Evolutionary conservation across 2,888 invertebrate genomes (phyloP).

Genomic region (Chrysodeixis includens): DNA sequence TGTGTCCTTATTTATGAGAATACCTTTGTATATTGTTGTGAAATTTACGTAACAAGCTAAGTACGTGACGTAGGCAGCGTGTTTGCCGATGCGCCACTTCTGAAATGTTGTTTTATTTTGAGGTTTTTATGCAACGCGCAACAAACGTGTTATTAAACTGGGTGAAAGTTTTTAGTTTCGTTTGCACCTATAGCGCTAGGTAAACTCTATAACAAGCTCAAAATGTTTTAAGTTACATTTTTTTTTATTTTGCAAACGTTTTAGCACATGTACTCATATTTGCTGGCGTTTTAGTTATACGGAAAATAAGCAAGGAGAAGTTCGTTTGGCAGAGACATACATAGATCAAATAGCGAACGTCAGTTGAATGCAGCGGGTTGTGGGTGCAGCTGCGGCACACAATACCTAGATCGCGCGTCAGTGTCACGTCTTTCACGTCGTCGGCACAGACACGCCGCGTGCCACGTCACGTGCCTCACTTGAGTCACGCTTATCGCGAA

Average conservation of each 20-base stretch:
- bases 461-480: conserved; percentile 31
- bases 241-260: neutral
- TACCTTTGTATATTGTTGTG: conserved; percentile 64
- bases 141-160: conserved; percentile 38
- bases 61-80: conserved; percentile 20
- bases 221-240: conserved; percentile 17
- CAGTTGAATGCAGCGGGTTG: conserved; percentile 34
- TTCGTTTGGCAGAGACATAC: conserved; percentile 10
- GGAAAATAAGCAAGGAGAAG: conserved; percentile 17
- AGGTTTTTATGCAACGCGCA: conserved; percentile 23
- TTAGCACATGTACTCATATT: too few species aligned
- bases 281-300: neutral
- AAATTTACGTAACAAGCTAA: conserved; percentile 59
- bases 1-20: conserved; percentile 68
- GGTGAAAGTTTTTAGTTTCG: conserved; percentile 22
- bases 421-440: conserved; percentile 46
- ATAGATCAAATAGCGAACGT: conserved; percentile 26
- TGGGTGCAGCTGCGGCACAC: conserved; percentile 27
- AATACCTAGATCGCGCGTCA: conserved; percentile 30
- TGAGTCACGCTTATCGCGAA: conserved; percentile 37
- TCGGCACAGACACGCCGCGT: conserved; percentile 28
- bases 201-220: conserved; percentile 25
- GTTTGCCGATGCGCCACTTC: conserved; percentile 21
- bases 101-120: conserved; percentile 30
- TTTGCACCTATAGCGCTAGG: conserved; percentile 7